Evolutionary conservation across 2,113 vertebrate genomes (phyloP), one percentile per base, ranked within the genome.

Genomic region (Carassius carassius): DNA sequence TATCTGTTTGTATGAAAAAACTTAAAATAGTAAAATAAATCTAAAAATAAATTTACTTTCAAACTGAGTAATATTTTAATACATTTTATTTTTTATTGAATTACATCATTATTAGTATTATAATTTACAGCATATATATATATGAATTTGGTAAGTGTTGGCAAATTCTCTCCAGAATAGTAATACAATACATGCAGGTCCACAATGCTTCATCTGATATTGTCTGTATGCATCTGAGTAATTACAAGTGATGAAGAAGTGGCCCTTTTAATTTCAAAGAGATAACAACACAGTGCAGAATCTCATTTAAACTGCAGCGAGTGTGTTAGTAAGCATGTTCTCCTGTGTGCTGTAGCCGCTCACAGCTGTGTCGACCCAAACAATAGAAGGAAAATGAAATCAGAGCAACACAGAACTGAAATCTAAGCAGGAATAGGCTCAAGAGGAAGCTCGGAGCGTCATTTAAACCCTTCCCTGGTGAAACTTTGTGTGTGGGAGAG

Each of bases 331-430:
- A 1, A 47, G 29, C 49, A 25, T 12, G 35, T 29, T 56, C 7
- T 62, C 11, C 47, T 25, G 4, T 75, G 25, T 54, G 19, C 32
- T 54, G 44, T 58, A 47, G 41, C 56, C 14, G 16, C 41, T 16
- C 3, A n/a, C 25, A 32, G 44, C 25, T 76, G 23, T 29, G 13
- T 58, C 8, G 32, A 23, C 21, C 9, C 44, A 25, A 84, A 90
- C 88, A 90, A 87, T 87, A 10, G 78, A 49, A 87, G 89, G 86
- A 89, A 91, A 74, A 79, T 11, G 3, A 82, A 62, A 41, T 14
- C 29, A 51, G 54, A 70, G 49, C 78, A 87, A 49, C 16, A 25
- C 16, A 70, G 32, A 56, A 37, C 21, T 54, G 29, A 70, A 47
- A 16, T 35, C 51, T 37, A 77, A 77, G 51, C 75, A 77, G 75